Evolutionary conservation across 2,888 invertebrate species (phyloP).

Genomic region (Neuroscelio doddi): DNA sequence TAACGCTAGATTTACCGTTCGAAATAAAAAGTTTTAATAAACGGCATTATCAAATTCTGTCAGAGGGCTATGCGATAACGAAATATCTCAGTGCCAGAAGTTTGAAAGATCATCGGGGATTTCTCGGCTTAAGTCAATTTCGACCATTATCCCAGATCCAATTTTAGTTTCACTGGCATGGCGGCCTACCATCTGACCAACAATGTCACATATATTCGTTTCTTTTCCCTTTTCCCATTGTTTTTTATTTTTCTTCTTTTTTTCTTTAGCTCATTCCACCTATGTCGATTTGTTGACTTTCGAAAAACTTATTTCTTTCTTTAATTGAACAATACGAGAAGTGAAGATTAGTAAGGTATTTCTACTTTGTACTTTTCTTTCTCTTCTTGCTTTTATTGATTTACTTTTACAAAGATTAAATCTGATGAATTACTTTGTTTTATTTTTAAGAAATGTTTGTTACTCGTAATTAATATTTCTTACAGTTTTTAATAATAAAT

Average conservation of each 20-base stretch:
- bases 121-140: constrained; percentile 59
- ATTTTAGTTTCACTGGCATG: constrained; percentile 57
- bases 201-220: constrained; percentile 9
- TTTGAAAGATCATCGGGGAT: constrained; percentile 54
- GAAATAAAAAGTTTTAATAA: constrained; percentile 64
- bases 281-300: constrained; percentile 31
- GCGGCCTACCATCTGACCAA: constrained; percentile 55
- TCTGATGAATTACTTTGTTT: no score
- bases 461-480: no score
- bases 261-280: no score
- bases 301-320: neutral
- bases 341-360: neutral
- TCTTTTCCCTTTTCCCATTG: neutral
- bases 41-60: constrained; percentile 61
- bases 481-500: no score
- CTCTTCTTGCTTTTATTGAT: no score
- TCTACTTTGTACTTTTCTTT: no score
- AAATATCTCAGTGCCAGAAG: constrained; percentile 34
- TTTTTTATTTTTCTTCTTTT: no score
- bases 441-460: no score
- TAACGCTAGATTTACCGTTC: constrained; percentile 47
- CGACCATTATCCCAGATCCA: constrained; percentile 58
- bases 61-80: constrained; percentile 54
- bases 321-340: constrained; percentile 1
- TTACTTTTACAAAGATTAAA: no score